phyloP scores from a whole-genome alignment of 2,888 invertebrate species.

The Clunio marinus region DNA sequence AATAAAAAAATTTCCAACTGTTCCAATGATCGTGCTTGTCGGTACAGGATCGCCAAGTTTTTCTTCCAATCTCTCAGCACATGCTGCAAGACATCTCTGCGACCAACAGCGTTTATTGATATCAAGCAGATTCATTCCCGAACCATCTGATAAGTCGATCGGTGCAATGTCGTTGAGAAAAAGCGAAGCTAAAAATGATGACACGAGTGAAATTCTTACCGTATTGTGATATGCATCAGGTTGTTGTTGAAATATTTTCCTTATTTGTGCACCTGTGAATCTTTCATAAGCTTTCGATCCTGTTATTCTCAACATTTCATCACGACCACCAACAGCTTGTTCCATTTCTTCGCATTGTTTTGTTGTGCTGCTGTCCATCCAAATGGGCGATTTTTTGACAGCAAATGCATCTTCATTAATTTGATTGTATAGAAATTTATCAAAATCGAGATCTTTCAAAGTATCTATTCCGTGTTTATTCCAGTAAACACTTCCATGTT shows the following conservation, averaged over 20 bases:
- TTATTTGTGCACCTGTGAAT: constrained; percentile 91
- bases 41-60: constrained; percentile 74
- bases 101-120: constrained; percentile 76
- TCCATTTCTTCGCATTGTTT: constrained; percentile 75
- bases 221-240: constrained; percentile 69
- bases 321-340: constrained; percentile 65
- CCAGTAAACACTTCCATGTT: constrained; percentile 98
- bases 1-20: constrained; percentile 73
- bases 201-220: constrained; percentile 85
- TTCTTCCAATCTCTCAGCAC: constrained; percentile 66
- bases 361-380: constrained; percentile 86
- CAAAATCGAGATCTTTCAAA: constrained; percentile 63
- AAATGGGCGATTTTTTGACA: constrained; percentile 77
- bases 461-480: constrained; percentile 65
- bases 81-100: constrained; percentile 66
- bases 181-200: constrained; percentile 86
- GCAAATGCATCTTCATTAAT: constrained; percentile 72
- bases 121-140: constrained; percentile 94
- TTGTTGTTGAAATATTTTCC: constrained; percentile 73
- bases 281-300: constrained; percentile 52
- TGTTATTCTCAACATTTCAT: constrained; percentile 48
- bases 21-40: constrained; percentile 66
- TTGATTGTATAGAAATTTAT: constrained; percentile 78
- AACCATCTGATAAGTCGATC: constrained; percentile 88
- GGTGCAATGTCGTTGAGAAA: constrained; percentile 84